Evolutionary conservation across 2,888 invertebrate species (phyloP).

Genomic region (Aphodius granarius): DNA sequence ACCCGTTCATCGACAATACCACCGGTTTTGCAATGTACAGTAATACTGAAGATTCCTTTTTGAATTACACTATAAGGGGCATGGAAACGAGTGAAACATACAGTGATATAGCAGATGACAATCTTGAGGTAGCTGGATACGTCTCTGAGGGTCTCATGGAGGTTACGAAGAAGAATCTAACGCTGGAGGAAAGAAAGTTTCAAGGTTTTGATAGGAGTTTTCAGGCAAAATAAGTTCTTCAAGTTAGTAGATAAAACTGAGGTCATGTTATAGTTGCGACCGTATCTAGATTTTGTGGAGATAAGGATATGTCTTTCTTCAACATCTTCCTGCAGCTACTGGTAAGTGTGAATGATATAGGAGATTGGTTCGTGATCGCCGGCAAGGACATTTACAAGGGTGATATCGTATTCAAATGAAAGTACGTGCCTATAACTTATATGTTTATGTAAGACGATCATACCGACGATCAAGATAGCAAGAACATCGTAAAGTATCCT

Average conservation of each 20-base stretch:
- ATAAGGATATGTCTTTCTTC: constrained; percentile 8
- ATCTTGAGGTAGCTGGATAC: constrained; percentile 21
- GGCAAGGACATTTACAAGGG: constrained; percentile 16
- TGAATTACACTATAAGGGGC: constrained; percentile 16
- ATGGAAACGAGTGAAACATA: constrained; percentile 7
- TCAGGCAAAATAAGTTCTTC: constrained; percentile 12
- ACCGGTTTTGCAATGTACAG: constrained; percentile 19
- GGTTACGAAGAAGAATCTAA: background rate
- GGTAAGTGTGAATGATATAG: background rate
- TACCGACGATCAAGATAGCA: background rate
- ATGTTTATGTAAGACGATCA: constrained; percentile 18
- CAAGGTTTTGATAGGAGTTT: constrained; percentile 16
- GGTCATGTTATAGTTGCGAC: constrained; percentile 14
- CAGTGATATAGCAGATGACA: background rate
- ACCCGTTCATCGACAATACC: constrained; percentile 16
- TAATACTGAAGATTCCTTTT: constrained; percentile 7
- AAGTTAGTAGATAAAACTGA: background rate
- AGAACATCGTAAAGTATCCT: constrained; percentile 7
- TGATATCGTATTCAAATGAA: constrained; percentile 3
- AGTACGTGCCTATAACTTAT: constrained; percentile 18
- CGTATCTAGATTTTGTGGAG: constrained; percentile 14
- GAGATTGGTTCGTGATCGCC: constrained; percentile 19
- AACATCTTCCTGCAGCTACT: constrained; percentile 17
- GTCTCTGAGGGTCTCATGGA: constrained; percentile 14
- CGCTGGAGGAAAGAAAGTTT: constrained; percentile 6